Conservation (phyloP, 1,140 invertebrate species). For the Brachionus plicatilis region DNA sequence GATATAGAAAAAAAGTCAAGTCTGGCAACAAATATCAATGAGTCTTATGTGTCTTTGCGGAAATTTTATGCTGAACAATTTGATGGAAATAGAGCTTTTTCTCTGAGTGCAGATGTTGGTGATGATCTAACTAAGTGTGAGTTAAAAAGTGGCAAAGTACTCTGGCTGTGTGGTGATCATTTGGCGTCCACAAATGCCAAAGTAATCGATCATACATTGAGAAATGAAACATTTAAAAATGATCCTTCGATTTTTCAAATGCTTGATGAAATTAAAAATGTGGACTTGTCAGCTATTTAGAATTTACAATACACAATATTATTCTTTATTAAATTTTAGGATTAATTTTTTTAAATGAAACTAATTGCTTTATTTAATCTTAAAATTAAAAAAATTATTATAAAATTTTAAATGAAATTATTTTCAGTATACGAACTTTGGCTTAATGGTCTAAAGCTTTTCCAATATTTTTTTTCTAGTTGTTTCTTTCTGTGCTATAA, state of each 20-base stretch:
- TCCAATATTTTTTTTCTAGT: too few species aligned
- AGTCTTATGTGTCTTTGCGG: background rate
- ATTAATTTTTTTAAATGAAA: background rate
- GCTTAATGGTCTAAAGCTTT: too few species aligned
- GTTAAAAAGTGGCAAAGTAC: slow-evolving; percentile 51
- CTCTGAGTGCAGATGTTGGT: background rate
- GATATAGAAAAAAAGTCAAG: slow-evolving; percentile 29
- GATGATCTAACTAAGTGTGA: slow-evolving; percentile 44
- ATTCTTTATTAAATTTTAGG: background rate
- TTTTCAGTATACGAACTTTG: too few species aligned
- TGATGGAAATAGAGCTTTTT: background rate
- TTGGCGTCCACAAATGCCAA: slow-evolving; percentile 44
- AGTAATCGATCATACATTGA: background rate
- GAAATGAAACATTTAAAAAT: background rate
- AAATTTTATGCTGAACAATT: slow-evolving; percentile 1
- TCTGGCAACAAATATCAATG: background rate
- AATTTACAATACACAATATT: background rate
- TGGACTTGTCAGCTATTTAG: background rate
- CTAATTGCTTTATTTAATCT: background rate
- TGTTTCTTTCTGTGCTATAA: too few species aligned
- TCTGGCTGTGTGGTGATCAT: slow-evolving; percentile 51
- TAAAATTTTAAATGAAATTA: too few species aligned
- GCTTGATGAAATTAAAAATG: background rate
- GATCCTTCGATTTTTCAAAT: background rate
- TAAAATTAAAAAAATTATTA: too few species aligned